Evolutionary conservation across 2,888 invertebrate species (phyloP).

Genomic region (Erebia epiphron): DNA sequence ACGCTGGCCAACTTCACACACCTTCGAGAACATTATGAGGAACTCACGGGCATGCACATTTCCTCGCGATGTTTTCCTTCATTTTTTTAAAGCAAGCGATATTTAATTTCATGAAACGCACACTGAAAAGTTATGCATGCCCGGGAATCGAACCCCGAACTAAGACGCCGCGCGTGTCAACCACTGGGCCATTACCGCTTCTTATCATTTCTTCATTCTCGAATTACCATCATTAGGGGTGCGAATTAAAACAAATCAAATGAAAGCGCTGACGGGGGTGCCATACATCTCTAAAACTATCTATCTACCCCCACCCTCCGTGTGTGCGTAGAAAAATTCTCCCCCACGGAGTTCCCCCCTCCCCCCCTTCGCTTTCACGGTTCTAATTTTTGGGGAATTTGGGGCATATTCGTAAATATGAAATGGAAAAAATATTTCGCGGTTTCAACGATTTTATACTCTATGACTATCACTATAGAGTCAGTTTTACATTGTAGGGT

Average conservation of each 20-base stretch:
- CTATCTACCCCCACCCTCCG: constrained; percentile 60
- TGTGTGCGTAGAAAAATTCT: constrained; percentile 63
- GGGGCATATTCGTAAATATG: constrained; percentile 84
- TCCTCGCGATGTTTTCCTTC: too few species aligned
- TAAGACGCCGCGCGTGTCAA: too few species aligned
- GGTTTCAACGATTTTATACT: constrained; percentile 53
- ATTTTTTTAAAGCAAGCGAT: too few species aligned
- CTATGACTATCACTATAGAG: constrained; percentile 51
- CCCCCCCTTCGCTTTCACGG: constrained; percentile 77
- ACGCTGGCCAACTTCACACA: too few species aligned
- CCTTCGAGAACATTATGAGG: too few species aligned
- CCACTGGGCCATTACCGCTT: too few species aligned
- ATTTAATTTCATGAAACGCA: too few species aligned
- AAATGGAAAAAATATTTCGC: constrained; percentile 83
- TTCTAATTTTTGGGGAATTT: constrained; percentile 84
- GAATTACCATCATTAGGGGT: constrained; percentile 25
- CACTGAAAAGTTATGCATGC: too few species aligned
- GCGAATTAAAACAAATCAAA: constrained; percentile 51
- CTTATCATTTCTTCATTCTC: not conserved
- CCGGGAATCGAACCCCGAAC: too few species aligned
- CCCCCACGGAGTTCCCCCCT: constrained; percentile 52
- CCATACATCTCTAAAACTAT: constrained; percentile 79
- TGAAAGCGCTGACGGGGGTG: constrained; percentile 57
- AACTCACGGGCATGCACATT: too few species aligned
- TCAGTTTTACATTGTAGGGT: constrained; percentile 50